Evolutionary conservation across 2,888 invertebrate genomes (phyloP), one percentile per base, ranked within the genome.

Genomic region (Listrodromus nycthemerus): DNA sequence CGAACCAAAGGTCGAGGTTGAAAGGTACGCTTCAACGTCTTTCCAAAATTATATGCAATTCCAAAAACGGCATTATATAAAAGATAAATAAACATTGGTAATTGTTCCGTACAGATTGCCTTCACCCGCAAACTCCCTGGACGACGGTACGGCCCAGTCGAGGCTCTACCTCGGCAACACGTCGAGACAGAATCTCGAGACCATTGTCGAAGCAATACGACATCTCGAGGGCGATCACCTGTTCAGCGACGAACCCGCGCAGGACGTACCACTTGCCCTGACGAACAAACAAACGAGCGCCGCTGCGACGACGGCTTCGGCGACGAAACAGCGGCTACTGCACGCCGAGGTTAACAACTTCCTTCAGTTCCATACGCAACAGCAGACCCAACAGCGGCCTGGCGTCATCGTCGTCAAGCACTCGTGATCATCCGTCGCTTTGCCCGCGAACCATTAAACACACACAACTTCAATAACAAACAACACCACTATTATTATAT

Each of bases 151-250:
- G n/a, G 94, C 94, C 0, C 94, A 94, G 84, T 91, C 89, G 76
- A 94, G 95, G 86, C 92, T 95, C 75, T 95, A 95, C 89, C 93
- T 95, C 70, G 95, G 96, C 19, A 96, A 96, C 87, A 97, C 97
- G 73, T 98, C 98, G 85, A 96, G 98, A 77, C 98, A 98, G 93
- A 99, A 99, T 94, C 95, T 99, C 89, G 99, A 99, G 94, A 99
- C 99, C 16, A 99, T 99, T 88, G 98, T 99, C 52, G 99, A 99
- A 94, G 99, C 99, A 78, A 99, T 99, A 91, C 96, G 99, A 52
- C 99, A 99, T 93, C 94, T 99, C 88, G 99, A 99, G 93, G 99
- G 99, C 55, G 99, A 98, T 93, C 98, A 98, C 93, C 94, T 98
- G 92, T 98, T 98, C 94, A 96, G 96, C 86, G 98, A 98, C 90